Conservation (phyloP, 1,140 invertebrate species). For the Dryas iulia region DNA sequence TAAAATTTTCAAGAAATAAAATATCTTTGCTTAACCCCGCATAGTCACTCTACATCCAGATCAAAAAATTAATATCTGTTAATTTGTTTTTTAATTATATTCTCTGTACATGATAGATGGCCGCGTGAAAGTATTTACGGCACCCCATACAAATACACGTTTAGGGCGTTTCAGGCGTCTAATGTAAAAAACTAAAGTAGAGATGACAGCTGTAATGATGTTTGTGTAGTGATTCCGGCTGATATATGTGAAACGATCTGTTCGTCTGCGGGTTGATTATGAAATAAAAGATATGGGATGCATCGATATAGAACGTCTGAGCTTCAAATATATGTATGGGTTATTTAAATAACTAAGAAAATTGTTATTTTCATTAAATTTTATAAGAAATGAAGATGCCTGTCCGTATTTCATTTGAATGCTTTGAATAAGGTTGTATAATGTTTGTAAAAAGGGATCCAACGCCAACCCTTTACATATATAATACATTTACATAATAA, state of each 20-base stretch:
- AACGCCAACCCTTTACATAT: too few species aligned
- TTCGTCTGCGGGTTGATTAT: background rate
- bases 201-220: conserved; percentile 5
- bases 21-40: too few species aligned
- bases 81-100: background rate
- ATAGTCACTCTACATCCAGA: background rate
- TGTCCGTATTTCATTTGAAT: too few species aligned
- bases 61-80: background rate
- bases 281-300: background rate
- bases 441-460: too few species aligned
- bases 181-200: background rate
- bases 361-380: background rate
- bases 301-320: background rate
- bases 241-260: background rate
- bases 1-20: too few species aligned
- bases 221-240: background rate
- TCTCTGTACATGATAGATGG: background rate
- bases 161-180: background rate
- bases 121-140: background rate
- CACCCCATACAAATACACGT: background rate
- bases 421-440: too few species aligned
- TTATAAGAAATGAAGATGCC: background rate
- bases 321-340: background rate
- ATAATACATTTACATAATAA: too few species aligned
- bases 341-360: background rate